Evolutionary conservation across 1,140 invertebrate genomes (phyloP), one percentile per base, ranked within the genome.

Genomic region (Linepithema humile): DNA sequence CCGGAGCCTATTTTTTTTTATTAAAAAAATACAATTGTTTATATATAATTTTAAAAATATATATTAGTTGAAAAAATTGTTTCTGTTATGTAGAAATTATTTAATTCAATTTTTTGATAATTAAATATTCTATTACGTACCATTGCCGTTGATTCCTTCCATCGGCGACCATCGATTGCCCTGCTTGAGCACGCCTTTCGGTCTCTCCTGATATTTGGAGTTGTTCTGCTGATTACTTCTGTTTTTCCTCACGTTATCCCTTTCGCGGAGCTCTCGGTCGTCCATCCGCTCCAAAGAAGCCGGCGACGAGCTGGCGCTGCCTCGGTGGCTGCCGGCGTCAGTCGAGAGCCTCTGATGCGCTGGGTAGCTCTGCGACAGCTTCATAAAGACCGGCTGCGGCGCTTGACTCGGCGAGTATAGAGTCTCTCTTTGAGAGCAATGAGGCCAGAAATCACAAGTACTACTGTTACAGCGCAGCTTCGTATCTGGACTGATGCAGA

Each of bases 371-470:
- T 95, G 95, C 0, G 95, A 96, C 2, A 95, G 87, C 72, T 95
- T 93, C 94, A 96, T 95, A 50, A 91, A 91, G 53, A 91, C 88
- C 0, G 91, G 84, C 3, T 78, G 87, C 0, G 91, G 70, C 1
- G 83, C 80, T 9, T 94, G 92, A 73, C 88, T 93, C 0, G 92
- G 91, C 0, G 93, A 93, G 53, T 92, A 94, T 29, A 93, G 57
- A 17, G 84, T 94, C 48, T 95, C 95, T 15, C 94, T 89, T 65
- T 95, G 95, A 0, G 94, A 94, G 70, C 95, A 95, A 75, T 95
- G 95, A 0, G 95, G 95, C 95, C 95, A 96, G 82, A 95, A 96
- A 86, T 95, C 94, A 72, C 95, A 96, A 0, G 94, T 95, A 62
- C 94, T 94, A 17, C 94, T 95, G 78, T 94, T 95, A 82, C 95